These are phyloP conservation scores for Porites evermanni DNA, from an alignment of 92 coral and sea anemone species.

Conservation along the genomic window DNA sequence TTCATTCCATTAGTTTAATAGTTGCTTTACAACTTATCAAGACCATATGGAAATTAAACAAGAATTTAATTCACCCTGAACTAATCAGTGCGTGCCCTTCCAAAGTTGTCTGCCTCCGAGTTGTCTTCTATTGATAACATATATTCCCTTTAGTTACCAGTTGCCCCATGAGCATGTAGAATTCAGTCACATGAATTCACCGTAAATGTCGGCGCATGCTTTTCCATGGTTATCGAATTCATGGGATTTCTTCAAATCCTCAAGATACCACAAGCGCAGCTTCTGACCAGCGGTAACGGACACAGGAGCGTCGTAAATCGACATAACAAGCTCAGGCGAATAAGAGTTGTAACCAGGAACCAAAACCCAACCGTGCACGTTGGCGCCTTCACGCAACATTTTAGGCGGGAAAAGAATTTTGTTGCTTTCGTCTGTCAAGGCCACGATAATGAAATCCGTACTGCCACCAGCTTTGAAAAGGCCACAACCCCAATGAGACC, in stretches of 20 bases:
- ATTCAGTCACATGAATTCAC: neutral
- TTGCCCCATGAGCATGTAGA: neutral
- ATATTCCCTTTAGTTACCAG: too few relatives aligned
- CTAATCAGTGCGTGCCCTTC: too few relatives aligned
- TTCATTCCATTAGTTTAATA: too few relatives aligned
- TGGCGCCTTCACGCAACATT: neutral
- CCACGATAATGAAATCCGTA: neutral
- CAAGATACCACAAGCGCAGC: slow-evolving; percentile 6
- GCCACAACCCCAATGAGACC: slow-evolving; percentile 22
- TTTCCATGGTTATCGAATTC: neutral
- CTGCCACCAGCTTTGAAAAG: neutral
- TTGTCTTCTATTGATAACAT: too few relatives aligned
- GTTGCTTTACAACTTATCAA: too few relatives aligned
- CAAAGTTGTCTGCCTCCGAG: too few relatives aligned
- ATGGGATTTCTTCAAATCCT: neutral
- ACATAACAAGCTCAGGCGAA: neutral
- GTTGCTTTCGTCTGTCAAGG: neutral
- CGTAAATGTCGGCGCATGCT: slow-evolving; percentile 15
- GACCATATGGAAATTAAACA: too few relatives aligned
- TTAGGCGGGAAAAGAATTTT: neutral
- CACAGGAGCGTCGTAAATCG: neutral
- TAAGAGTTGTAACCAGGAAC: slow-evolving; percentile 5
- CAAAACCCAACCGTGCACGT: neutral
- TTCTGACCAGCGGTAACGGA: neutral
- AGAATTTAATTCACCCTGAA: too few relatives aligned